These are phyloP conservation scores for Cinclus cinclus DNA, from an alignment of 2,113 vertebrate species.

Conservation along the genomic window DNA sequence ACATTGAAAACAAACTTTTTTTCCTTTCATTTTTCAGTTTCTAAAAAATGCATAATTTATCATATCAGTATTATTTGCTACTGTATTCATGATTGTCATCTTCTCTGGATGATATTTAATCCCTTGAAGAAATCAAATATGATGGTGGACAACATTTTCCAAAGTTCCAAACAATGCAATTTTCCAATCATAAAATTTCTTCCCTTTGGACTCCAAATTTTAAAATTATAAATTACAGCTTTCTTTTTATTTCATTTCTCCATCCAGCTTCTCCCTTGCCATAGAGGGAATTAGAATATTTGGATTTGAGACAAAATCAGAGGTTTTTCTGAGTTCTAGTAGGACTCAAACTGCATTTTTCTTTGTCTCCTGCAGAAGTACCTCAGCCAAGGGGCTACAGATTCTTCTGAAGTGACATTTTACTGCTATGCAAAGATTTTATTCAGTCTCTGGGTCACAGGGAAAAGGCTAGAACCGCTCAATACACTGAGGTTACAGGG, in stretches of 20 bases:
- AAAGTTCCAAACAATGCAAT: background rate
- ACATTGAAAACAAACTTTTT: background rate
- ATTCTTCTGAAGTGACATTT: background rate
- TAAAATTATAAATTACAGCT: background rate
- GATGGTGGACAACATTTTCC: background rate
- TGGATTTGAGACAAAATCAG: background rate
- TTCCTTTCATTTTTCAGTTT: background rate
- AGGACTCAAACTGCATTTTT: background rate
- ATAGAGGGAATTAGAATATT: background rate
- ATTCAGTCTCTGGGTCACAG: background rate
- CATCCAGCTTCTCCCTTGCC: background rate
- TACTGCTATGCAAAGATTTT: background rate
- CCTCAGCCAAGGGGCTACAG: background rate
- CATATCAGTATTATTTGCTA: constrained; percentile 60
- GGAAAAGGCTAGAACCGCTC: background rate
- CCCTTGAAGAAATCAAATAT: constrained; percentile 18
- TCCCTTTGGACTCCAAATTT: background rate
- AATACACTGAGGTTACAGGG: background rate
- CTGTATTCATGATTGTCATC: constrained; percentile 19
- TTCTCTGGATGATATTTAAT: constrained; percentile 6
- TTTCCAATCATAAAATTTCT: background rate
- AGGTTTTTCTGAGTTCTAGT: background rate
- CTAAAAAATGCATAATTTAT: constrained; percentile 22
- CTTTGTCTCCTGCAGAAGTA: background rate
- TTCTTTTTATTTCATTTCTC: background rate